Percentiles rank a stretch among this genome's conserved stretches.
Evolutionary conservation across 2,113 vertebrate genomes (phyloP).

Genomic region (Oxyura jamaicensis): DNA sequence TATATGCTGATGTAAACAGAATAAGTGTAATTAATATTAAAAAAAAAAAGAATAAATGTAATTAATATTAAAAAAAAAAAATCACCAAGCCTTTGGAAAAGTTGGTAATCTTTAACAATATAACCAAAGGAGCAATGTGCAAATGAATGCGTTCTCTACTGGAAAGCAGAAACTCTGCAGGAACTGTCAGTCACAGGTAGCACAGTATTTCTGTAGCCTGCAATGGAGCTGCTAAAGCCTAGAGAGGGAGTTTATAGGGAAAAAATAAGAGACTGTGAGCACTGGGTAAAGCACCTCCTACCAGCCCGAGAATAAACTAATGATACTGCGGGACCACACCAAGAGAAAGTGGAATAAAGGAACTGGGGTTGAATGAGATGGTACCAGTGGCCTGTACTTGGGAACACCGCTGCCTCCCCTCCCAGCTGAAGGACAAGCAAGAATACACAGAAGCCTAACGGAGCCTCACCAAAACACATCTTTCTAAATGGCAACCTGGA

Average conservation of each 20-base stretch:
- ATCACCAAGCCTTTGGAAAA: neutral
- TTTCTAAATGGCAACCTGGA: constrained; percentile 32
- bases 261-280: neutral
- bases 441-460: neutral
- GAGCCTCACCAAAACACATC: constrained; percentile 11
- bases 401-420: neutral
- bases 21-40: neutral
- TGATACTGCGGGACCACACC: neutral
- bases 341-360: neutral
- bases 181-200: neutral
- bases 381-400: neutral
- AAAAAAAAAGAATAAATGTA: neutral
- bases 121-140: neutral
- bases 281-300: neutral
- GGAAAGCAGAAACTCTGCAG: neutral
- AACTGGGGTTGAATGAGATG: neutral
- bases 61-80: neutral
- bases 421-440: neutral
- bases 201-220: neutral
- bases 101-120: neutral
- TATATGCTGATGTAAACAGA: neutral
- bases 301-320: accelerated
- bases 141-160: neutral
- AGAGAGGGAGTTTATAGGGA: accelerated
- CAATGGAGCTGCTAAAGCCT: neutral